These are phyloP conservation scores for Danio jaintianensis DNA, from an alignment of 2,797 vertebrate species.

Conservation along the genomic window DNA sequence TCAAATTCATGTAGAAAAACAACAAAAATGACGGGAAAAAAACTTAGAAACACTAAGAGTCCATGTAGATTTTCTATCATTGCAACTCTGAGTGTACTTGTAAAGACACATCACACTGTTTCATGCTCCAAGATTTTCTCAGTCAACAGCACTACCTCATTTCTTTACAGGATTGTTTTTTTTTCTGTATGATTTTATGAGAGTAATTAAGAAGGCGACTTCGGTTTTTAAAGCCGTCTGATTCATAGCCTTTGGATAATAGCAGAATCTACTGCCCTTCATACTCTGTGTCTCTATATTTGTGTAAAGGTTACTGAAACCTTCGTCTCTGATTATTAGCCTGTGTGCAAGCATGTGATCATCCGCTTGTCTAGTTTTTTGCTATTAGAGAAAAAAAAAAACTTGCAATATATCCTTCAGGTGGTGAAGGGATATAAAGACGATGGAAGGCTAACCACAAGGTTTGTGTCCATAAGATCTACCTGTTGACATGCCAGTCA, in stretches of 20 bases:
- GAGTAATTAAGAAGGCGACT: conserved; percentile 64
- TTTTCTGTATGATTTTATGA: conserved; percentile 65
- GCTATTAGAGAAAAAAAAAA: background rate
- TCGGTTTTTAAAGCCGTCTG: conserved; percentile 64
- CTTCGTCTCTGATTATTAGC: conserved; percentile 25
- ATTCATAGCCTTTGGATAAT: conserved; percentile 65
- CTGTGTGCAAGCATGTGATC: conserved; percentile 6
- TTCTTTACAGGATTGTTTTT: conserved; percentile 72
- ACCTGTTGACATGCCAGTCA: conserved; percentile 49
- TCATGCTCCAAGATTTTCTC: conserved; percentile 59
- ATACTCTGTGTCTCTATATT: conserved; percentile 61
- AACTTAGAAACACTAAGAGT: conserved; percentile 47
- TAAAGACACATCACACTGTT: conserved; percentile 59
- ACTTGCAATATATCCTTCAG: conserved; percentile 8
- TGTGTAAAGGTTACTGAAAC: conserved; percentile 45
- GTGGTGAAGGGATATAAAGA: conserved; percentile 23
- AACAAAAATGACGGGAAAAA: conserved; percentile 45
- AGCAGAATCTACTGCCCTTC: conserved; percentile 62
- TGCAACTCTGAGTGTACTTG: conserved; percentile 39
- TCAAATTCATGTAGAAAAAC: conserved; percentile 61
- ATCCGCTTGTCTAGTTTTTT: conserved; percentile 13
- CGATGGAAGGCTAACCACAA: conserved; percentile 18
- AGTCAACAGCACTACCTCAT: conserved; percentile 83
- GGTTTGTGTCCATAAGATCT: conserved; percentile 27
- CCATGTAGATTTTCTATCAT: conserved; percentile 58